phyloP scores from a whole-genome alignment of 2,797 vertebrate genomes.

The Sebastes hubbsi region DNA sequence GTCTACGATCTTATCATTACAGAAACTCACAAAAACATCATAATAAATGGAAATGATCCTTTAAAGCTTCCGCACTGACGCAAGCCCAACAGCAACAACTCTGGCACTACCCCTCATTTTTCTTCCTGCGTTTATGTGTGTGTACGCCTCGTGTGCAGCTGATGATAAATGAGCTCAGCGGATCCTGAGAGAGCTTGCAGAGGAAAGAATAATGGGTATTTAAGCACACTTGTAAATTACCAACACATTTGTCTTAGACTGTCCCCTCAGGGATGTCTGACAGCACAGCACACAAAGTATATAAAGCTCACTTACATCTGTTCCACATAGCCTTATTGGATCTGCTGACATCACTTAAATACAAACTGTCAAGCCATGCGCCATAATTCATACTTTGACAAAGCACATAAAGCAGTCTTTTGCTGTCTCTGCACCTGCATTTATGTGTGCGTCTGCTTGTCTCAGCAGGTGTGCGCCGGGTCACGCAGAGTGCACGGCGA shows the following conservation, averaged over 20 bases:
- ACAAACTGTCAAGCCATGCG: slow-evolving; percentile 67
- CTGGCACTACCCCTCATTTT: slow-evolving; percentile 48
- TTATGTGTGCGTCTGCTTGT: slow-evolving; percentile 39
- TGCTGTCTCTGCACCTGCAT: slow-evolving; percentile 64
- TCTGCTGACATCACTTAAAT: slow-evolving; percentile 75
- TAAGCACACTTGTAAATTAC: slow-evolving; percentile 85
- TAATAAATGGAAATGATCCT: slow-evolving; percentile 38
- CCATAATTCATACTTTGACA: slow-evolving; percentile 64
- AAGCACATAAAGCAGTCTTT: slow-evolving; percentile 55
- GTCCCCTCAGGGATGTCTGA: slow-evolving; percentile 71
- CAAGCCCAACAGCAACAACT: slow-evolving; percentile 31
- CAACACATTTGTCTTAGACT: slow-evolving; percentile 77
- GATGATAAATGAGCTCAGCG: slow-evolving; percentile 77
- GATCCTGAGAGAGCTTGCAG: slow-evolving; percentile 73
- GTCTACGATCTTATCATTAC: not conserved
- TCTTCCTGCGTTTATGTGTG: slow-evolving; percentile 52
- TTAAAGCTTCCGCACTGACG: slow-evolving; percentile 51
- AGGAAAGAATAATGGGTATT: slow-evolving; percentile 83
- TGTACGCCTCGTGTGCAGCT: slow-evolving; percentile 40
- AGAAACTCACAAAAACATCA: slow-evolving; percentile 1
- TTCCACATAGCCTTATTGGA: slow-evolving; percentile 69
- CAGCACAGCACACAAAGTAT: slow-evolving; percentile 70
- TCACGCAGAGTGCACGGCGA: slow-evolving; percentile 69
- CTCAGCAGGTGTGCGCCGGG: slow-evolving; percentile 74
- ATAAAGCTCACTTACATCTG: slow-evolving; percentile 77